Evolutionary conservation across 2,888 invertebrate species (phyloP).

Genomic region (Panorpa germanica): DNA sequence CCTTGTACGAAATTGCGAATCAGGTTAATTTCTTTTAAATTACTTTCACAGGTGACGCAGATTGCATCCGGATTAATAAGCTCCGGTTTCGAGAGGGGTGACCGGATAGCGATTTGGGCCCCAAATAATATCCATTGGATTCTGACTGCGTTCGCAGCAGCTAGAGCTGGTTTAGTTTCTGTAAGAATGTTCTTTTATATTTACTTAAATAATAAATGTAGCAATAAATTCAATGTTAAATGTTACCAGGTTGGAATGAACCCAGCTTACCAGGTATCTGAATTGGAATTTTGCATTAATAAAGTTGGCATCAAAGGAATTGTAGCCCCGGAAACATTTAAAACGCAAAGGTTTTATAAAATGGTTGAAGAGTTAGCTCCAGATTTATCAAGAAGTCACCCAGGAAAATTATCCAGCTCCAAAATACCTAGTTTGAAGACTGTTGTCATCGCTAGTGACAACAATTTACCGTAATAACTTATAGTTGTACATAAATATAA

Average conservation of each 20-base stretch:
- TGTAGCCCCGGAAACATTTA: slow-evolving; percentile 39
- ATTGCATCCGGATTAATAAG: slow-evolving; percentile 52
- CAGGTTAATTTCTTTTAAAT: slow-evolving; percentile 6
- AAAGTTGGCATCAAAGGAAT: slow-evolving; percentile 51
- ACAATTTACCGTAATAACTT: slow-evolving; percentile 28
- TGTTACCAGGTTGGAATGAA: slow-evolving; percentile 52
- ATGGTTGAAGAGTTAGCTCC: slow-evolving; percentile 40
- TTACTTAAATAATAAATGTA: too few relatives aligned
- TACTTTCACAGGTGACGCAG: slow-evolving; percentile 30
- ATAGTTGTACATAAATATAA: too few relatives aligned
- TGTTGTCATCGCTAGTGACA: slow-evolving; percentile 33
- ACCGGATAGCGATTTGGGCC: slow-evolving; percentile 61
- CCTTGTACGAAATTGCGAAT: background rate
- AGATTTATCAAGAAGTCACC: slow-evolving; percentile 25
- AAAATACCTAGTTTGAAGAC: slow-evolving; percentile 29
- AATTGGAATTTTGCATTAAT: slow-evolving; percentile 50
- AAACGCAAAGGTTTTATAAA: slow-evolving; percentile 44
- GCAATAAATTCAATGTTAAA: background rate
- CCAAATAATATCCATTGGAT: slow-evolving; percentile 67
- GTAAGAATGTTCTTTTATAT: too few relatives aligned
- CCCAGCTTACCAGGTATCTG: slow-evolving; percentile 47
- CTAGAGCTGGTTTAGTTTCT: slow-evolving; percentile 48
- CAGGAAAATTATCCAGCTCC: slow-evolving; percentile 26
- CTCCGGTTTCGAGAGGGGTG: slow-evolving; percentile 48
- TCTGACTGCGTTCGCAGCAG: slow-evolving; percentile 45